Conservation (phyloP, 2,888 invertebrate species). For the Linnaemya tessellans region DNA sequence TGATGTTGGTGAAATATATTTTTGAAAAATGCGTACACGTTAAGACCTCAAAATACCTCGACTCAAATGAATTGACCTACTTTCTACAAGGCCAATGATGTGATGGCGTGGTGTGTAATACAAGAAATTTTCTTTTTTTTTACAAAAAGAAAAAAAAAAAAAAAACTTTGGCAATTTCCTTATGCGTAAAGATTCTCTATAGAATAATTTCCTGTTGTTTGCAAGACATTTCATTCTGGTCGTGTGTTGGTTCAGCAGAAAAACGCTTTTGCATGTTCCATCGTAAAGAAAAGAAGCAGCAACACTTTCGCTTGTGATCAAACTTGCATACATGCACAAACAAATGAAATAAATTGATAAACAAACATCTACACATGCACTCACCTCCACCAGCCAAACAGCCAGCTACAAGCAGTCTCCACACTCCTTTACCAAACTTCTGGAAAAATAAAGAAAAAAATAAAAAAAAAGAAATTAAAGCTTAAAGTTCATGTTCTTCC, state of each 20-base stretch:
- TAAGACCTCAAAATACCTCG: background rate
- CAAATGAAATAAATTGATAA: constrained; percentile 14
- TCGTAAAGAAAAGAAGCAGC: background rate
- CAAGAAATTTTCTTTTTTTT: background rate
- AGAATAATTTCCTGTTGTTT: constrained; percentile 53
- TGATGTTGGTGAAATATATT: too few relatives aligned
- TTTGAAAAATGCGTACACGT: background rate
- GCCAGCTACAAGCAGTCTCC: background rate
- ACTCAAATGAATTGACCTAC: background rate
- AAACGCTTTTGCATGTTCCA: background rate
- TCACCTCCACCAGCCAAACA: background rate
- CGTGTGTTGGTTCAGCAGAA: background rate
- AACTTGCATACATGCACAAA: background rate
- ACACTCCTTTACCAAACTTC: background rate
- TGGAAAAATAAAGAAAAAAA: background rate
- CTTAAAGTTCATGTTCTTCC: constrained; percentile 23
- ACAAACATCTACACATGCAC: background rate
- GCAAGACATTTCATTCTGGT: constrained; percentile 2
- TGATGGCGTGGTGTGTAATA: background rate
- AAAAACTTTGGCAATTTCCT: constrained; percentile 60
- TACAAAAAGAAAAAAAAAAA: background rate
- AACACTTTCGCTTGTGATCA: constrained; percentile 14
- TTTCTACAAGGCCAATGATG: background rate
- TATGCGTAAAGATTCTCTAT: constrained; percentile 48
- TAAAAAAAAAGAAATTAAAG: background rate